A percentile compares a stretch with the other conserved stretches of the same genome.
phyloP scores from a whole-genome alignment of 2,113 vertebrate genomes.

The Etheostoma spectabile region DNA sequence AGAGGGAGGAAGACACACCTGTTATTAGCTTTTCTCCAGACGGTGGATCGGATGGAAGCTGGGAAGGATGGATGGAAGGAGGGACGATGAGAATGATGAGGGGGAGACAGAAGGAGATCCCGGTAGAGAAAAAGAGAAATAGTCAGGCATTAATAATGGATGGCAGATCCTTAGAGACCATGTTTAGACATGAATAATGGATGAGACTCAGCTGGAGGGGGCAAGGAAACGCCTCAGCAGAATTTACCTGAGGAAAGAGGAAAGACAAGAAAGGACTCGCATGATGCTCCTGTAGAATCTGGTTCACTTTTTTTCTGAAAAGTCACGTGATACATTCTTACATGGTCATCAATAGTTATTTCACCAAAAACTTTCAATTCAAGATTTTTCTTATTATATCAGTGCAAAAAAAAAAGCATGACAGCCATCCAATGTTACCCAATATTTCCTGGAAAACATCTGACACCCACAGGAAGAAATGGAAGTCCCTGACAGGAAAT shows the following conservation, averaged over 20 bases:
- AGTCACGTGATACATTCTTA: background rate
- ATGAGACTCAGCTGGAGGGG: slow-evolving; percentile 71
- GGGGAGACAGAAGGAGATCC: slow-evolving; percentile 66
- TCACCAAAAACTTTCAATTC: background rate
- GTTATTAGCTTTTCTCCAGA: slow-evolving; percentile 81
- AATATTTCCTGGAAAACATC: slow-evolving; percentile 7
- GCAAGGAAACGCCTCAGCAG: slow-evolving; percentile 43
- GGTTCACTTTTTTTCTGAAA: slow-evolving; percentile 15
- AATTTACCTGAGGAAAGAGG: slow-evolving; percentile 49
- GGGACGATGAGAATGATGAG: slow-evolving; percentile 28
- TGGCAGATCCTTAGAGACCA: slow-evolving; percentile 66
- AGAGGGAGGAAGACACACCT: slow-evolving; percentile 68
- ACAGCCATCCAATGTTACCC: background rate
- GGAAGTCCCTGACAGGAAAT: slow-evolving; percentile 28
- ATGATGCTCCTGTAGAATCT: background rate
- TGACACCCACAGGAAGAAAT: slow-evolving; percentile 6
- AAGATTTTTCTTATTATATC: background rate
- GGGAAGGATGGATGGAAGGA: slow-evolving; percentile 23
- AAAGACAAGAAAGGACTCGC: slow-evolving; percentile 16
- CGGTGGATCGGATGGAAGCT: slow-evolving; percentile 28
- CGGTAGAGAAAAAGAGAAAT: slow-evolving; percentile 62
- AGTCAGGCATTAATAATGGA: slow-evolving; percentile 77
- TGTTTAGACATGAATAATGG: slow-evolving; percentile 78
- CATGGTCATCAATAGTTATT: background rate
- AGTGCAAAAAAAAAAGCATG: no score